These are phyloP conservation scores for Entomyzon cyanotis DNA, from an alignment of 2,113 vertebrate genomes.

Conservation along the genomic window DNA sequence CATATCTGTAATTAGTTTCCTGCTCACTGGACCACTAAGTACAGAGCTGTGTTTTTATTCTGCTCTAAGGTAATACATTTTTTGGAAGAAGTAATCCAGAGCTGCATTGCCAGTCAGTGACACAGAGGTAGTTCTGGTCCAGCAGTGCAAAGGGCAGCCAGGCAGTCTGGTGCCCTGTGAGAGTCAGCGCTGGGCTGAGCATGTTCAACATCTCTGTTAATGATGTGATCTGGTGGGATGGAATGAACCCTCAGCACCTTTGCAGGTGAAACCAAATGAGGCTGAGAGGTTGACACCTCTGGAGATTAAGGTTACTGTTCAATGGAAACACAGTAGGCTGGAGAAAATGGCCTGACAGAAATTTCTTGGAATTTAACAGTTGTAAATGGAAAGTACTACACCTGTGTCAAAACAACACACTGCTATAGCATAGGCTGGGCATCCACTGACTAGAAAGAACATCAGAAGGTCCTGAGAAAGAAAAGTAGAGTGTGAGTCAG, in stretches of 20 bases:
- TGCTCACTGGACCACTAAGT: background rate
- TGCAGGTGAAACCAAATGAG: background rate
- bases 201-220: background rate
- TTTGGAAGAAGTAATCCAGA: background rate
- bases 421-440: background rate
- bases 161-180: background rate
- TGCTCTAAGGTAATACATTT: background rate
- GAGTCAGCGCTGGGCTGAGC: accelerated
- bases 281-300: background rate
- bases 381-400: background rate
- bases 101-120: background rate
- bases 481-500: background rate
- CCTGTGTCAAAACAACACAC: background rate
- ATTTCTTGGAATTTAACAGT: background rate
- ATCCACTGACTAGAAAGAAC: background rate
- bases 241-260: accelerated
- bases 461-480: background rate
- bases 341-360: background rate
- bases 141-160: background rate
- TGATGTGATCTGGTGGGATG: accelerated
- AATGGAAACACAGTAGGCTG: background rate
- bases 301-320: background rate
- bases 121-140: background rate
- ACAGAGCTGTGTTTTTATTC: background rate
- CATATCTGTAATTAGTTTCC: background rate